Base-by-base conservation (phyloP, 2,797 vertebrate species). In the Fringilla coelebs region DNA sequence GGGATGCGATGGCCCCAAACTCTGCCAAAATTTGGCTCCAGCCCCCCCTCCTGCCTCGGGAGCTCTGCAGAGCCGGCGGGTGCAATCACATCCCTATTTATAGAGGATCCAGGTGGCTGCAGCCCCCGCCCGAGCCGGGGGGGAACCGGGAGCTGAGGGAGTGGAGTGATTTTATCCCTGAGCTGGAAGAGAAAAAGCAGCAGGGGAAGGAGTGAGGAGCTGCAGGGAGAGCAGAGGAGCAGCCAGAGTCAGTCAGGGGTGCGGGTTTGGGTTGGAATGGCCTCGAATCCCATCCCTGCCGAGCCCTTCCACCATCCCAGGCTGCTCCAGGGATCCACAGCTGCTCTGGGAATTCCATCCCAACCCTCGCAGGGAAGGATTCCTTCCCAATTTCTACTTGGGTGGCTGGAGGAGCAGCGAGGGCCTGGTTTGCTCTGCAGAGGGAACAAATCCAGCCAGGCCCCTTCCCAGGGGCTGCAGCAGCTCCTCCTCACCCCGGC, bases 311-410 rank as follows among this genome's bases (percentile, higher is more conserved):
- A 8, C 18, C 2, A 1, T 1, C 20, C 45, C 85, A 57, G 49
- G 6, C 0, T 36, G 75, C 28, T 65, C 58, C 61, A 36, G 0
- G n/a, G n/a, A 52, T 46, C 72, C 28, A 3, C 13, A 10, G 72
- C 40, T 25, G 4, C 41, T 32, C 22, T 57, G 75, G 66, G 43
- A 24, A 43, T 9, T 28, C 58, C 38, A 49, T 20, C 0, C 41
- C 65, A 48, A 10, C 25, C 36, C 70, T 51, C 51, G 6, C 3
- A 3, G 51, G 28, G 32, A 17, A 9, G 2, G 51, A 87, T 72
- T 65, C 60, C 28, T 43, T 10, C 76, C n/a, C 18, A 2, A 0
- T 1, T 2, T 45, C 10, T 4, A 1, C 31, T 38, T 0, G 1
- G 12, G 41, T 3, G 36, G 17, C 49, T 17, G 31, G 40, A 68